Evolutionary conservation across 2,888 invertebrate genomes (phyloP).

Genomic region (Drosophila infuscata): DNA sequence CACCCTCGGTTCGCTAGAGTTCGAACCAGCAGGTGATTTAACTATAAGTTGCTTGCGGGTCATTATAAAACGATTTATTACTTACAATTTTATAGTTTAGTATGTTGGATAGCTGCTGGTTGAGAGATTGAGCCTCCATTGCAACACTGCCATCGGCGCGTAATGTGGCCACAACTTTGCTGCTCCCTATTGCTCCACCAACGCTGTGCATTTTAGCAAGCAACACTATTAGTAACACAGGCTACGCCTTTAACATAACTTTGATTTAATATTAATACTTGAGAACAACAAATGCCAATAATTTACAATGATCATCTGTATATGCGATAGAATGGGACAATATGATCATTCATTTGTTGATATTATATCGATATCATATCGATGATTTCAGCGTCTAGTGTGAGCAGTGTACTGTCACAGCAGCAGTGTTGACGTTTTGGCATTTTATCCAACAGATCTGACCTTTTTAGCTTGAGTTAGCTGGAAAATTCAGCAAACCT

Average conservation of each 20-base stretch:
- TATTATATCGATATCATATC: conserved; percentile 50
- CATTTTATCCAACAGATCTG: neutral
- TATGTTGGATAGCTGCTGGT: conserved; percentile 71
- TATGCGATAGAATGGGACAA: conserved; percentile 45
- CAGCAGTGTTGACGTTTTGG: neutral
- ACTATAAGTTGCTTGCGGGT: neutral
- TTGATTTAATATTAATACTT: conserved; percentile 30
- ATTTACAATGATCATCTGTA: conserved; percentile 60
- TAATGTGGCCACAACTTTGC: conserved; percentile 82
- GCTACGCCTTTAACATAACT: conserved; percentile 50
- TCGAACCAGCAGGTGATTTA: neutral
- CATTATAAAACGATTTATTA: conserved; percentile 9
- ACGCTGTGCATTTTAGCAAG: conserved; percentile 69
- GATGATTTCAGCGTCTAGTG: conserved; percentile 19
- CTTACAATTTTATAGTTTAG: conserved; percentile 82
- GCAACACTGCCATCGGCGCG: conserved; percentile 83
- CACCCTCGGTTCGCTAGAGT: conserved; percentile 78
- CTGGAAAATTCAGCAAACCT: neutral
- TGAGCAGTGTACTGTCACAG: conserved; percentile 3
- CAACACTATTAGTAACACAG: conserved; percentile 50
- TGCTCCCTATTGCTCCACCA: conserved; percentile 55
- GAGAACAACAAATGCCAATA: conserved; percentile 55
- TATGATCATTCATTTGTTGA: conserved; percentile 55
- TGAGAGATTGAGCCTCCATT: conserved; percentile 62
- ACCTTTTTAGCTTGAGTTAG: neutral